Conservation (phyloP, 2,797 vertebrate species). For the Leontocebus nigricollis region DNA sequence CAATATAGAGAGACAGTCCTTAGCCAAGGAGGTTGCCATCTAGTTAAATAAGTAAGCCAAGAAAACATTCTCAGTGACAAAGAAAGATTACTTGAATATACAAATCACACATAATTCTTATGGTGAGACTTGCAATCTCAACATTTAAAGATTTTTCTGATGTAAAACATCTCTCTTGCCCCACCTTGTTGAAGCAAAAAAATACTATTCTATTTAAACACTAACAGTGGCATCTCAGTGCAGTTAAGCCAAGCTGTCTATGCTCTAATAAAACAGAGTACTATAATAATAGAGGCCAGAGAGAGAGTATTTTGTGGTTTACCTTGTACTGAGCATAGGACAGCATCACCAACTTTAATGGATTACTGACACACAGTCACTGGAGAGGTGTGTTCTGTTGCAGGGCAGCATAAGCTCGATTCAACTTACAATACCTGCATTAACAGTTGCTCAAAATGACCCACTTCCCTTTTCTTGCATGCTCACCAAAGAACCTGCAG, state of each 20-base stretch:
- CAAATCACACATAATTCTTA: background rate
- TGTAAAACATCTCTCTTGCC: background rate
- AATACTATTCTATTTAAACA: background rate
- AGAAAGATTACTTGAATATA: background rate
- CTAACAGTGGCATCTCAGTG: background rate
- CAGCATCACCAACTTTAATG: background rate
- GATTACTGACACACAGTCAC: background rate
- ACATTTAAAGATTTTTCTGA: background rate
- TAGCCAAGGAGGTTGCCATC: background rate
- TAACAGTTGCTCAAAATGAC: background rate
- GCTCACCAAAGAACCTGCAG: background rate
- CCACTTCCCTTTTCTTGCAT: background rate
- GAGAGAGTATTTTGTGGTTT: background rate
- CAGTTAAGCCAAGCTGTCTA: background rate
- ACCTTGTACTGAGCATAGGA: background rate
- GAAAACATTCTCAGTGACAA: background rate
- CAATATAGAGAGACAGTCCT: background rate
- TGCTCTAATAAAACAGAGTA: background rate
- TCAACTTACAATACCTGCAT: background rate
- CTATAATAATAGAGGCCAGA: background rate
- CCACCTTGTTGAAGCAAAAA: background rate
- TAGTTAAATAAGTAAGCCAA: slow-evolving; percentile 23
- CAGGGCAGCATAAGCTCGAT: background rate
- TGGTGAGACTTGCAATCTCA: background rate
- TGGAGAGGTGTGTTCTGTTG: background rate